phyloP scores from a whole-genome alignment of 2,797 vertebrate species.

The Diglossa cyanea region DNA sequence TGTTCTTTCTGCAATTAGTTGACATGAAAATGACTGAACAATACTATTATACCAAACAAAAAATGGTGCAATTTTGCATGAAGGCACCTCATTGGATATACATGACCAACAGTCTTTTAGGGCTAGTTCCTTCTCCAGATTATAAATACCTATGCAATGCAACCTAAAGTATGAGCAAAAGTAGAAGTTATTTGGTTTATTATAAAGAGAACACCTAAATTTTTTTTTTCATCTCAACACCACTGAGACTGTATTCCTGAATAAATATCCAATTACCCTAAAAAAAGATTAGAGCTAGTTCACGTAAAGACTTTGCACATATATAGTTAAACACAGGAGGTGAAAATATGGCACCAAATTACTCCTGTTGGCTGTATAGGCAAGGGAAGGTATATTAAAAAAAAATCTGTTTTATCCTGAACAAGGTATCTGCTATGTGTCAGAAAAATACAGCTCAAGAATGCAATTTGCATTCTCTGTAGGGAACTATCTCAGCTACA shows the following conservation, averaged over 20 bases:
- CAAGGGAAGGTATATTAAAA: not conserved
- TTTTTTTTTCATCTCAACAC: not conserved
- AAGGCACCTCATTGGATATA: not conserved
- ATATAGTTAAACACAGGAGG: not conserved
- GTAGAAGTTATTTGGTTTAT: not conserved
- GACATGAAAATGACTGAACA: not conserved
- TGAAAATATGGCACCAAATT: not conserved
- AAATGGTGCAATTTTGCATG: not conserved
- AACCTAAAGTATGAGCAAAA: not conserved
- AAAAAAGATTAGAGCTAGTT: not conserved
- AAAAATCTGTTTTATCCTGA: not conserved
- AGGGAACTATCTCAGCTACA: not conserved
- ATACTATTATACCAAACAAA: not conserved
- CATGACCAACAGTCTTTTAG: not conserved
- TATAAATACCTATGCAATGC: not conserved
- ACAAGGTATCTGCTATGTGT: not conserved
- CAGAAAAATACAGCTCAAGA: not conserved
- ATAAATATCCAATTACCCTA: not conserved
- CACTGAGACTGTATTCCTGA: not conserved
- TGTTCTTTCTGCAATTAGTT: not conserved
- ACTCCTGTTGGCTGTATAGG: not conserved
- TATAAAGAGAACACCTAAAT: not conserved
- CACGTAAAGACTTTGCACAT: not conserved
- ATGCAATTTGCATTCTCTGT: not conserved
- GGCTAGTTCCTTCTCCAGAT: not conserved